These are phyloP conservation scores for Labrus mixtus DNA, from an alignment of 2,113 vertebrate genomes.

Conservation along the genomic window DNA sequence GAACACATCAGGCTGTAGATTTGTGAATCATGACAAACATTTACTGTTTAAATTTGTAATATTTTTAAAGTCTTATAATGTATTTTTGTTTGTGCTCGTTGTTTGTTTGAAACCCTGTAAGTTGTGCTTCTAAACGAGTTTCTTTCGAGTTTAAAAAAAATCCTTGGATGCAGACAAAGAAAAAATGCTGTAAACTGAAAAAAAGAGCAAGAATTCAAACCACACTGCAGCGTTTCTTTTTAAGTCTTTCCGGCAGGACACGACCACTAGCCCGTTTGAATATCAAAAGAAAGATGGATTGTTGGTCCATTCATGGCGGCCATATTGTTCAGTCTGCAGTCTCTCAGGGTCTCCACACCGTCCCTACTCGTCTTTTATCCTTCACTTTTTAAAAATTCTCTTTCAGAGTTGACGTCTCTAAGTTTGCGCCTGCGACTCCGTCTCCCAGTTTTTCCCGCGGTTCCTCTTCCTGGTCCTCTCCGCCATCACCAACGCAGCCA, in stretches of 20 bases:
- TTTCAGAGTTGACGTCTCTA: constrained; percentile 14
- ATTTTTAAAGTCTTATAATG: too few relatives aligned
- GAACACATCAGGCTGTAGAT: too few relatives aligned
- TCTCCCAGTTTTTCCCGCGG: constrained; percentile 70
- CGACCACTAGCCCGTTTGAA: background rate
- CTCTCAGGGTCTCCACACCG: background rate
- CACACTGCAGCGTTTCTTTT: background rate
- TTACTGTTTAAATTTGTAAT: too few relatives aligned
- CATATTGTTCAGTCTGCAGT: background rate
- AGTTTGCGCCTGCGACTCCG: constrained; percentile 50
- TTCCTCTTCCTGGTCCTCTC: constrained; percentile 80
- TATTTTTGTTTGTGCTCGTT: too few relatives aligned
- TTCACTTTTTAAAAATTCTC: too few relatives aligned
- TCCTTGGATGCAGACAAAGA: too few relatives aligned
- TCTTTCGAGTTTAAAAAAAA: too few relatives aligned
- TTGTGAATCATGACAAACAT: too few relatives aligned
- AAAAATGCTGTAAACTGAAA: too few relatives aligned
- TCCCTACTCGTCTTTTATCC: background rate
- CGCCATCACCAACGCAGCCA: constrained; percentile 81
- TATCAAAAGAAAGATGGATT: background rate
- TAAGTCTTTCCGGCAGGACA: background rate
- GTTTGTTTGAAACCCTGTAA: too few relatives aligned
- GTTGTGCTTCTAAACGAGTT: too few relatives aligned
- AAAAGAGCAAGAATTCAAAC: too few relatives aligned
- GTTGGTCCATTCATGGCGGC: background rate